Conservation (phyloP, 2,888 invertebrate genomes). For the Ectemnius continuus region DNA sequence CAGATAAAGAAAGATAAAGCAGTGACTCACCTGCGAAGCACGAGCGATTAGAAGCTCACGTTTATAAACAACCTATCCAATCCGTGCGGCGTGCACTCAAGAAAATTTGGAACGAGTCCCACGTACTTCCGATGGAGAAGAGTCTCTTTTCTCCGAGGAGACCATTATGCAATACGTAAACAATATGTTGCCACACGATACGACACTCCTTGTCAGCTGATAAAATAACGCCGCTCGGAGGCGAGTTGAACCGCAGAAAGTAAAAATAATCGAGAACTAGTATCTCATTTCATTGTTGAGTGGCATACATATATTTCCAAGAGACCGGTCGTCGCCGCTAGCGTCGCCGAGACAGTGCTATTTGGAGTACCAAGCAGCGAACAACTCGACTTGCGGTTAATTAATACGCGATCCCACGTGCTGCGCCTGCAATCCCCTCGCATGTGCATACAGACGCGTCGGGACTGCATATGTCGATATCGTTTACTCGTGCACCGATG, state of each 20-base stretch:
- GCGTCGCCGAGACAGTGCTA: not conserved
- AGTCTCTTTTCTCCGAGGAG: not conserved
- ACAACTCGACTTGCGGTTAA: constrained; percentile 16
- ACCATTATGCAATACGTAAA: not conserved
- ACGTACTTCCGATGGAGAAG: too few relatives aligned
- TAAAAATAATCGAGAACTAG: constrained; percentile 8
- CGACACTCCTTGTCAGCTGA: not conserved
- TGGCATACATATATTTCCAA: constrained; percentile 11
- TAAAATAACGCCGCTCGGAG: not conserved
- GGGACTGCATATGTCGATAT: not conserved
- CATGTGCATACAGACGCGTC: not conserved
- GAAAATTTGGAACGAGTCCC: too few relatives aligned
- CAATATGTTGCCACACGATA: not conserved
- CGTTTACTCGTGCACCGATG: not conserved
- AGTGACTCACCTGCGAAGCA: not conserved
- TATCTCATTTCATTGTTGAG: constrained; percentile 21
- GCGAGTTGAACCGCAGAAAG: not conserved
- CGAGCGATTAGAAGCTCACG: too few relatives aligned
- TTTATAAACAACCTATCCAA: too few relatives aligned
- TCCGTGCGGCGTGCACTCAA: too few relatives aligned
- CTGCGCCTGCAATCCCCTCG: not conserved
- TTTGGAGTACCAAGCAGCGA: not conserved
- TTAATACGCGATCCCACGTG: constrained; percentile 30
- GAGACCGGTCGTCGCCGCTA: constrained; percentile 15
- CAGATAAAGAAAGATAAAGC: constrained; percentile 17